These are phyloP conservation scores for Chlorocebus sabaeus DNA, from an alignment of 2,113 vertebrate species.

Conservation along the genomic window DNA sequence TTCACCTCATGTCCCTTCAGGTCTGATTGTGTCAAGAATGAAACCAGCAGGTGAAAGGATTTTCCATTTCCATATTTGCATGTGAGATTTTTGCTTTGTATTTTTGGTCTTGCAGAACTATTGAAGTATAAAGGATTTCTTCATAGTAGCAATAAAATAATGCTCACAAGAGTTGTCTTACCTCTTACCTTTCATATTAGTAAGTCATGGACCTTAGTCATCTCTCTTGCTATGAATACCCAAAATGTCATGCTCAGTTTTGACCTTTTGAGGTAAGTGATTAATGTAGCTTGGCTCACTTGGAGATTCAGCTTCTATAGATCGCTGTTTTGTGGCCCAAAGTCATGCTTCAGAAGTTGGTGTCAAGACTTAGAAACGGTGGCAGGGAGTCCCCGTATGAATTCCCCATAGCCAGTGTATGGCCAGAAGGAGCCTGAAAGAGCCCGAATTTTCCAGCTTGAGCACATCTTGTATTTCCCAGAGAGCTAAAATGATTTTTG, in stretches of 20 bases:
- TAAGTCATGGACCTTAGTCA: not conserved
- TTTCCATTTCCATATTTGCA: not conserved
- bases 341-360: not conserved
- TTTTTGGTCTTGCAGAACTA: not conserved
- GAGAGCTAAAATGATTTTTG: not conserved
- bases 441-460: not conserved
- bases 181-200: not conserved
- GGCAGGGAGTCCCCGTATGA: not conserved
- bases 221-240: slow-evolving; percentile 5
- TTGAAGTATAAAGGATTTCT: not conserved
- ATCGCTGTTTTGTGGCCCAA: not conserved
- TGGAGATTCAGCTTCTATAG: not conserved
- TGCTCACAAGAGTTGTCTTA: not conserved
- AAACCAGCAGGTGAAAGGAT: not conserved
- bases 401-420: not conserved
- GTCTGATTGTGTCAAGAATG: not conserved
- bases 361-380: not conserved
- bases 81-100: not conserved
- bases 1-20: not conserved
- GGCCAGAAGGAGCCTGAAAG: not conserved
- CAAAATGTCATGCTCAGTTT: not conserved
- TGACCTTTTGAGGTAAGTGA: not conserved
- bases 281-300: not conserved
- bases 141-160: not conserved
- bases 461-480: not conserved